These are phyloP conservation scores for Ursus arctos DNA, from an alignment of 2,113 vertebrate species.

Conservation along the genomic window DNA sequence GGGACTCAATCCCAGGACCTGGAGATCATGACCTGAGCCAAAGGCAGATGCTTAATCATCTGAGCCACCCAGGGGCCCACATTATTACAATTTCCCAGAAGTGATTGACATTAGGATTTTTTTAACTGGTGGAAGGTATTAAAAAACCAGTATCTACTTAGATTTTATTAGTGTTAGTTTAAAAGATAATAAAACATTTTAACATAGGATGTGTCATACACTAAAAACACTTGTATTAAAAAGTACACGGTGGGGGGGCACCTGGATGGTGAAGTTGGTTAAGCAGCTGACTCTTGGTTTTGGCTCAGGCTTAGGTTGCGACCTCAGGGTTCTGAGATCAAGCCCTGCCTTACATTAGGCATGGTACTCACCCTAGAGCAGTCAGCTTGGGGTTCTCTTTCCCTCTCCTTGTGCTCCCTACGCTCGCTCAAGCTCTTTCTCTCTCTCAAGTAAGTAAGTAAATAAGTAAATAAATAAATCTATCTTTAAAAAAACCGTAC, in stretches of 20 bases:
- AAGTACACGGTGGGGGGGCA: background rate
- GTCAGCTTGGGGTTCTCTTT: background rate
- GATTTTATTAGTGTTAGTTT: conserved; percentile 28
- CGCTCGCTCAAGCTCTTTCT: background rate
- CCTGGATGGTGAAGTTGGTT: background rate
- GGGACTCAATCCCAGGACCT: no score
- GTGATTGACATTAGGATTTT: conserved; percentile 73
- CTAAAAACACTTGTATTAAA: background rate
- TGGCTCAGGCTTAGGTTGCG: background rate
- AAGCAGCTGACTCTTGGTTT: background rate
- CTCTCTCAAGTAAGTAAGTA: background rate
- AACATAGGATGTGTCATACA: background rate
- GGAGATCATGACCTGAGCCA: no score
- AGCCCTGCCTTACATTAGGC: background rate
- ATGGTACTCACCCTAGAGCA: background rate
- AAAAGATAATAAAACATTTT: conserved; percentile 35
- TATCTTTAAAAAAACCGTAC: background rate
- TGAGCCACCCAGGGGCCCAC: background rate
- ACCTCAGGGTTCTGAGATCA: background rate
- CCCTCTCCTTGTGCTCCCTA: background rate
- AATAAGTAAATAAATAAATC: background rate
- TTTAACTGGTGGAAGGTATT: conserved; percentile 47
- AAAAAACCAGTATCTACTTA: conserved; percentile 23
- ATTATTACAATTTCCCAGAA: conserved; percentile 81
- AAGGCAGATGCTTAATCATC: no score